Percentiles rank a stretch among this genome's conserved stretches.
These are phyloP conservation scores for Troglohyphantes excavatus DNA, from an alignment of 2,888 invertebrate species.

Conservation along the genomic window DNA sequence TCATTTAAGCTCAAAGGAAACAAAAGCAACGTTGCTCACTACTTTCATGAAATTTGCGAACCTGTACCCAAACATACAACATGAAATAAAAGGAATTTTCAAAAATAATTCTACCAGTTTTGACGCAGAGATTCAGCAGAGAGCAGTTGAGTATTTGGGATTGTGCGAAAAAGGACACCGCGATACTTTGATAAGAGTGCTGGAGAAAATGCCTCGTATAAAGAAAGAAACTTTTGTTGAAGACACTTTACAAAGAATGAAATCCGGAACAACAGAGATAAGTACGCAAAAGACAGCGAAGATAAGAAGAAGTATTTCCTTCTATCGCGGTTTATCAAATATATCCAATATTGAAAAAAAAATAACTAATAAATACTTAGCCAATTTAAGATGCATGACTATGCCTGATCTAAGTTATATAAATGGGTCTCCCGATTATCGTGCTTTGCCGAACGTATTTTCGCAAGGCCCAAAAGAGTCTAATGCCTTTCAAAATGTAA, in stretches of 20 bases:
- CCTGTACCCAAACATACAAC: constrained; percentile 31
- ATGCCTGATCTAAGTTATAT: neutral
- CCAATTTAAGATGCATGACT: neutral
- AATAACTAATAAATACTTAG: neutral
- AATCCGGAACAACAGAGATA: neutral
- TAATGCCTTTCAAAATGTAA: neutral
- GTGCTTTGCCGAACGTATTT: neutral
- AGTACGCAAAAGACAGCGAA: neutral
- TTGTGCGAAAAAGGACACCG: constrained; percentile 4
- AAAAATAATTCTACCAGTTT: neutral
- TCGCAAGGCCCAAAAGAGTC: neutral
- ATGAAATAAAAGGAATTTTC: constrained; percentile 17
- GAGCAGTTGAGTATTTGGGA: constrained; percentile 57
- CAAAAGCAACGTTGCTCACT: constrained; percentile 53
- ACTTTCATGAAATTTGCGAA: constrained; percentile 56
- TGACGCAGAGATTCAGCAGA: constrained; percentile 59
- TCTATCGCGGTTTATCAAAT: neutral
- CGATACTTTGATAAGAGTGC: neutral
- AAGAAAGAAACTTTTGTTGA: neutral
- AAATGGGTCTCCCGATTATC: neutral
- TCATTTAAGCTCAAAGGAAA: neutral
- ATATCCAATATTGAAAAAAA: neutral
- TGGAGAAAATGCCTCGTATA: constrained; percentile 35
- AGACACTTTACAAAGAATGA: constrained; percentile 8
- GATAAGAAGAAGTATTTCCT: neutral